Conservation (phyloP, 2,797 vertebrate genomes). For the Tragelaphus eurycerus region DNA sequence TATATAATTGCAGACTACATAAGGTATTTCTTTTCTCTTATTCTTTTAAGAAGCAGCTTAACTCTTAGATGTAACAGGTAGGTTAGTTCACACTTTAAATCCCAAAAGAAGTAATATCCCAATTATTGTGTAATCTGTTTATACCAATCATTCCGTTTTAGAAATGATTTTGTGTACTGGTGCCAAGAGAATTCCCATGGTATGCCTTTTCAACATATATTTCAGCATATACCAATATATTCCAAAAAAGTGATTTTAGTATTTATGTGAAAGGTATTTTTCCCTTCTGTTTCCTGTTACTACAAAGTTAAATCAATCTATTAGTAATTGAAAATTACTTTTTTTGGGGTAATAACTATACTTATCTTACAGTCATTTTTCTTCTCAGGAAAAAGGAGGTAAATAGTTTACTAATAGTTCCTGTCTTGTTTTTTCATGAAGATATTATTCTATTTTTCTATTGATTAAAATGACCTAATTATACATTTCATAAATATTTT, state of each 20-base stretch:
- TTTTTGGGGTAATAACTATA: background rate
- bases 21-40: constrained; percentile 1
- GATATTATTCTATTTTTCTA: background rate
- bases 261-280: constrained; percentile 25
- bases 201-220: constrained; percentile 1
- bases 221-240: background rate
- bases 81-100: constrained; percentile 37
- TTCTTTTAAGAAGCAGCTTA: constrained; percentile 50
- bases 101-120: background rate
- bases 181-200: constrained; percentile 10
- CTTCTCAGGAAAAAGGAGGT: background rate
- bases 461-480: background rate
- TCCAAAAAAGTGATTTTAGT: constrained; percentile 1
- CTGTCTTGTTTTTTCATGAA: constrained; percentile 10
- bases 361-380: constrained; percentile 8
- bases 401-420: background rate
- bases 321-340: constrained; percentile 12
- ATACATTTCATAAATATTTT: background rate
- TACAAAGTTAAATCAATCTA: constrained; percentile 18
- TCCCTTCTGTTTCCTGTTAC: background rate
- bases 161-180: constrained; percentile 24
- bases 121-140: constrained; percentile 40
- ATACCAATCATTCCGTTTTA: constrained; percentile 42
- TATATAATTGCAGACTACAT: constrained; percentile 15
- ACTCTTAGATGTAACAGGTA: background rate